Conservation (phyloP, 2,113 vertebrate species). For the Pungitius pungitius region DNA sequence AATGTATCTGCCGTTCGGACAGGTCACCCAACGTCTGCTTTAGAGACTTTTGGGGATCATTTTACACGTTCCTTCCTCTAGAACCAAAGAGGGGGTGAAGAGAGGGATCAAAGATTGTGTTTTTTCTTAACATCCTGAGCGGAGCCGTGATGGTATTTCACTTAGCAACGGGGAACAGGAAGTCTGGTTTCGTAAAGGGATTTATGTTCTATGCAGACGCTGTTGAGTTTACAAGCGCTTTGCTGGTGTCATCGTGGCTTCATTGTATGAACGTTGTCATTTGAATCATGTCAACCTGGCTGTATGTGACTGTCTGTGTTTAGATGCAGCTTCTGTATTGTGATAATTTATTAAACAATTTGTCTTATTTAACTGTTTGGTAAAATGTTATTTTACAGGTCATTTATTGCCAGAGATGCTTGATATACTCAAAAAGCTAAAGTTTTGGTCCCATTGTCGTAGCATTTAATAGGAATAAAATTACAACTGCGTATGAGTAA, state of each 20-base stretch:
- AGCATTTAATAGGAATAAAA: neutral
- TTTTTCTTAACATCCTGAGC: constrained; percentile 40
- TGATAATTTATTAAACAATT: constrained; percentile 43
- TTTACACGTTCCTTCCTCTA: neutral
- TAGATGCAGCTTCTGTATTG: neutral
- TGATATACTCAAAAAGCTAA: neutral
- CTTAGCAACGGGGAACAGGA: constrained; percentile 50
- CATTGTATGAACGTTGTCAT: constrained; percentile 2
- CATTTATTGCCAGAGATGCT: neutral
- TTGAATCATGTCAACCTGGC: neutral
- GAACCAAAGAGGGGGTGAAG: constrained; percentile 1
- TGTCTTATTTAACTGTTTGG: constrained; percentile 18
- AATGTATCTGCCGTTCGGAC: constrained; percentile 1
- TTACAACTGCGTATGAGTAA: neutral
- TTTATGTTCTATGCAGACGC: constrained; percentile 30
- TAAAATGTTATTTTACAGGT: neutral
- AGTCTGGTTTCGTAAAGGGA: constrained; percentile 36
- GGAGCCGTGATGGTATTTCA: constrained; percentile 47
- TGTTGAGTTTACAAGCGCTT: constrained; percentile 10
- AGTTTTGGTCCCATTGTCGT: neutral
- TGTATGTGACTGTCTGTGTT: constrained; percentile 6
- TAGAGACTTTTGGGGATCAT: constrained; percentile 17
- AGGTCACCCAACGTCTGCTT: neutral
- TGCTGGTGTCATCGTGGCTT: constrained; percentile 5
- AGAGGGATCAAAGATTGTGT: constrained; percentile 40